Conservation (phyloP, 2,888 invertebrate genomes). For the Synergus umbraculus region DNA sequence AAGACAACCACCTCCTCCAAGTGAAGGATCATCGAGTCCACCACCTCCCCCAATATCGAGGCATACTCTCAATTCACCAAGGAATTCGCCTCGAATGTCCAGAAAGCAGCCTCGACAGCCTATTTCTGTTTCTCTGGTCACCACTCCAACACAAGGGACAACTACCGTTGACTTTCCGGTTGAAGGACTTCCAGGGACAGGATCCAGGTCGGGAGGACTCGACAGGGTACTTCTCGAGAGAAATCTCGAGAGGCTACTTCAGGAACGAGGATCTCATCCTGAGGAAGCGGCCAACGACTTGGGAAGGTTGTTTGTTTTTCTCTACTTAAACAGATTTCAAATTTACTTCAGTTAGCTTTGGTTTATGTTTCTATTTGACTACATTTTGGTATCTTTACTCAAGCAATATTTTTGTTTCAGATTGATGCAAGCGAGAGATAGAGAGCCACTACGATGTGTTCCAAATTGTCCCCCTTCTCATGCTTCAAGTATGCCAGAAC, state of each 20-base stretch:
- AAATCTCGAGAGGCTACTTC: slow-evolving; percentile 82
- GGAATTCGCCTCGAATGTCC: slow-evolving; percentile 79
- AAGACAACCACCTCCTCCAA: slow-evolving; percentile 79
- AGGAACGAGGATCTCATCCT: slow-evolving; percentile 76
- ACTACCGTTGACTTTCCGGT: slow-evolving; percentile 52
- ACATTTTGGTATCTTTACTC: not conserved
- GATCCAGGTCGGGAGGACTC: slow-evolving; percentile 77
- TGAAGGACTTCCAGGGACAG: slow-evolving; percentile 54
- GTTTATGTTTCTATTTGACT: slow-evolving; percentile 61
- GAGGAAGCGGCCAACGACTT: slow-evolving; percentile 71
- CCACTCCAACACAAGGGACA: slow-evolving; percentile 70
- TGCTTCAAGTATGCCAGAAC: slow-evolving; percentile 83
- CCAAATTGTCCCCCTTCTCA: slow-evolving; percentile 75
- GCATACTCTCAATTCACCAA: slow-evolving; percentile 75
- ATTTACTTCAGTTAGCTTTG: not conserved
- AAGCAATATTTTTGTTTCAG: slow-evolving; percentile 68
- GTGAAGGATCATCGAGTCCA: slow-evolving; percentile 78
- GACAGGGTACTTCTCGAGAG: slow-evolving; percentile 85
- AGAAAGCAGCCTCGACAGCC: slow-evolving; percentile 74
- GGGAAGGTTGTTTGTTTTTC: slow-evolving; percentile 66
- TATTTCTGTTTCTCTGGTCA: slow-evolving; percentile 68
- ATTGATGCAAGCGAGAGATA: slow-evolving; percentile 80
- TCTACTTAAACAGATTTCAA: not conserved
- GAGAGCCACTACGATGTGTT: slow-evolving; percentile 79
- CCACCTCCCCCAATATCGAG: slow-evolving; percentile 80